These are phyloP conservation scores for Chloroceryle aenea DNA, from an alignment of 2,113 vertebrate species.

Conservation along the genomic window DNA sequence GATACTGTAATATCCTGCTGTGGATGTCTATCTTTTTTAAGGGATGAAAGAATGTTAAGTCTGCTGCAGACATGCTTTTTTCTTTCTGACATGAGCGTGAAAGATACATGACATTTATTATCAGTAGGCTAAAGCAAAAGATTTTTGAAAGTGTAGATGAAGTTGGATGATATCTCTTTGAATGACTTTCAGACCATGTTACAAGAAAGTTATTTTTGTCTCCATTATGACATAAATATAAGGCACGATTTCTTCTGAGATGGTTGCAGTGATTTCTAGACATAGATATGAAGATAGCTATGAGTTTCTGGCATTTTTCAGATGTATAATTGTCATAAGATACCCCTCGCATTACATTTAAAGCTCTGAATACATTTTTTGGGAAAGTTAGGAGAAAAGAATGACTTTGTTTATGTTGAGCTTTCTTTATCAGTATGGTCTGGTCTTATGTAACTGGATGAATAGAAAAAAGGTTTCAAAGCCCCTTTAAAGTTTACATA, in stretches of 20 bases:
- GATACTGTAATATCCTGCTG: constrained; percentile 59
- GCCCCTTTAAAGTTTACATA: not conserved
- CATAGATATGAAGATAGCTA: constrained; percentile 29
- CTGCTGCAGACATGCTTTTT: constrained; percentile 44
- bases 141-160: constrained; percentile 63
- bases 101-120: constrained; percentile 76
- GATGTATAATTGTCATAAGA: constrained; percentile 42
- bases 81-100: constrained; percentile 54
- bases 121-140: constrained; percentile 65
- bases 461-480: not conserved
- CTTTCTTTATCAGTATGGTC: not conserved
- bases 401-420: not conserved
- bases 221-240: constrained; percentile 13
- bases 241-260: constrained; percentile 52
- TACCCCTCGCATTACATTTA: constrained; percentile 29
- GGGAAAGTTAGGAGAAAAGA: constrained; percentile 22
- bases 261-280: constrained; percentile 44
- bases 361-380: constrained; percentile 17
- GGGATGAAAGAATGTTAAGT: constrained; percentile 42
- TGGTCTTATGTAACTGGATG: not conserved
- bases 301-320: constrained; percentile 41
- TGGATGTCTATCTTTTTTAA: constrained; percentile 63
- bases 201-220: constrained; percentile 60
- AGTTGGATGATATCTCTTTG: constrained; percentile 66
- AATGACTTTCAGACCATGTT: constrained; percentile 40